A percentile compares a stretch with the other conserved stretches of the same genome.
Conservation (phyloP, 2,113 vertebrate genomes). For the Dipodomys merriami region DNA sequence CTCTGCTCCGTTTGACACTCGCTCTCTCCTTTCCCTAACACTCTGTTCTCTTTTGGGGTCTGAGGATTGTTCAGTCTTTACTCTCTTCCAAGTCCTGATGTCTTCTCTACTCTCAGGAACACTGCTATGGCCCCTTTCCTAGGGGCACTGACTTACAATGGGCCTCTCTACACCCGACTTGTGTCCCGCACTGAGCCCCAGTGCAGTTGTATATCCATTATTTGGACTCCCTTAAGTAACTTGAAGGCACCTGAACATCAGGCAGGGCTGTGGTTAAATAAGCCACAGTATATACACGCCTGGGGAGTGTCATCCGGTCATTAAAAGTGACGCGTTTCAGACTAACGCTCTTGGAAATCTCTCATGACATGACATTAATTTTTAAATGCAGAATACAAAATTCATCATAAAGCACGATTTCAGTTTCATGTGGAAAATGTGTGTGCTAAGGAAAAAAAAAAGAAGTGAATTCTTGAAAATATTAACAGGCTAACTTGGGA, state of each 20-base stretch:
- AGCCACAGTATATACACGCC: rapidly evolving
- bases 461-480: not conserved
- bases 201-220: not conserved
- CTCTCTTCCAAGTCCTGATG: not conserved
- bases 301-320: not conserved
- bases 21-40: not conserved
- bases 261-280: not conserved
- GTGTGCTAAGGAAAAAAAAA: not conserved
- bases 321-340: not conserved
- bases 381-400: constrained; percentile 59
- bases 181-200: not conserved
- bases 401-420: constrained; percentile 46
- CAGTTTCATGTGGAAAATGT: constrained; percentile 12
- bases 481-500: not conserved
- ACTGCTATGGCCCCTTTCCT: too few species aligned
- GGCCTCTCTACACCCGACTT: not conserved
- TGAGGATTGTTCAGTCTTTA: not conserved
- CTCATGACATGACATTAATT: constrained; percentile 40
- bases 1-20: too few species aligned
- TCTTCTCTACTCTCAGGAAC: not conserved
- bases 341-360: constrained; percentile 25
- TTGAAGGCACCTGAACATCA: not conserved
- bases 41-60: not conserved
- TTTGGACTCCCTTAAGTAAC: not conserved
- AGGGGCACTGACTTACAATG: not conserved